Evolutionary conservation across 1,140 invertebrate species (phyloP).

Genomic region (Dendroctonus ponderosae): DNA sequence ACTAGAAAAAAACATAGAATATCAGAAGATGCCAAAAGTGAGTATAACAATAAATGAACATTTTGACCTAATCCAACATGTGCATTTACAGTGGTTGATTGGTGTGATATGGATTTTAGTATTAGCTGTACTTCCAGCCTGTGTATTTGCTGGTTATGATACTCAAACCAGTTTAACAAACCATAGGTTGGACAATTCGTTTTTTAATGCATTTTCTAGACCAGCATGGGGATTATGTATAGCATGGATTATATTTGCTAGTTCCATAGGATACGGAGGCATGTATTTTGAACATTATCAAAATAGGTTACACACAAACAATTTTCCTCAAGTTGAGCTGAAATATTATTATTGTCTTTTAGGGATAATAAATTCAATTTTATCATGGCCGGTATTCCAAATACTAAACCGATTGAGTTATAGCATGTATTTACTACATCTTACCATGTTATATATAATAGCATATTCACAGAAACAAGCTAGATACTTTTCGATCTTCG

Average conservation of each 20-base stretch:
- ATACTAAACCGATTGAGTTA: constrained; percentile 26
- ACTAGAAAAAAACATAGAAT: constrained; percentile 1
- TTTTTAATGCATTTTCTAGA: constrained; percentile 18
- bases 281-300: neutral
- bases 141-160: constrained; percentile 16
- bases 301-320: neutral
- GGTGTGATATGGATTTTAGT: constrained; percentile 13
- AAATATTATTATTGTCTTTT: constrained; percentile 3
- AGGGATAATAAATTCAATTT: constrained; percentile 26
- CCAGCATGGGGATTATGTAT: constrained; percentile 18
- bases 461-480: constrained; percentile 9
- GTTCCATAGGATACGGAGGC: constrained; percentile 22
- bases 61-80: neutral
- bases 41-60: neutral
- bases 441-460: constrained; percentile 1
- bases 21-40: constrained; percentile 1
- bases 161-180: neutral
- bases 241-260: constrained; percentile 18
- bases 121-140: constrained; percentile 5
- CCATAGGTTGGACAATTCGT: constrained; percentile 4
- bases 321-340: neutral
- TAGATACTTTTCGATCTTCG: constrained; percentile 17
- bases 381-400: constrained; percentile 24
- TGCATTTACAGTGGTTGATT: constrained; percentile 12
- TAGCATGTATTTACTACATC: constrained; percentile 24